Percentiles rank a stretch among this genome's conserved stretches.
phyloP scores from a whole-genome alignment of 2,797 vertebrate species.

The Crenuchus spilurus region DNA sequence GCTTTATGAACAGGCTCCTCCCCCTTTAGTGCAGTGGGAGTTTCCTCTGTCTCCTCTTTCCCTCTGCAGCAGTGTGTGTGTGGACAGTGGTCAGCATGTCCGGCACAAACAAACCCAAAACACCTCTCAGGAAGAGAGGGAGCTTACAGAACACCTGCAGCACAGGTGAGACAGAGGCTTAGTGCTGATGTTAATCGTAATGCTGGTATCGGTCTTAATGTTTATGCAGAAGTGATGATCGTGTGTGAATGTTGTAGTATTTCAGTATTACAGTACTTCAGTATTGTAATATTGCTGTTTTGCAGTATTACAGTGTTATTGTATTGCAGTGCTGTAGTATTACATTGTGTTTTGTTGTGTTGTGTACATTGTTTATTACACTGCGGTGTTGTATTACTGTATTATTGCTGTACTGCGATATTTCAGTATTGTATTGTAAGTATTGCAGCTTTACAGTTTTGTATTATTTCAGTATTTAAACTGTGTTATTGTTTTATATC shows the following conservation, averaged over 20 bases:
- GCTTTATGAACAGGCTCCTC: not conserved
- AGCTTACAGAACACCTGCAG: constrained; percentile 32
- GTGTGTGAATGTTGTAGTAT: not conserved
- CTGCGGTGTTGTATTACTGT: no score
- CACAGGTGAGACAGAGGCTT: constrained; percentile 34
- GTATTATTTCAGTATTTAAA: no score
- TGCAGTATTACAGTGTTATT: no score
- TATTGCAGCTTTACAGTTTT: no score
- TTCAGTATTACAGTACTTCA: not conserved
- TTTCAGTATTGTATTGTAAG: no score
- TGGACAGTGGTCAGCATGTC: constrained; percentile 13
- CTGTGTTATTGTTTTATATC: no score
- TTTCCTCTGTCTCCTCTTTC: not conserved
- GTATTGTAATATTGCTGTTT: not conserved
- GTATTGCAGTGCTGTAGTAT: no score
- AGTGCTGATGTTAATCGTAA: no score
- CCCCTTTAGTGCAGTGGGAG: not conserved
- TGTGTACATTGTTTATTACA: no score
- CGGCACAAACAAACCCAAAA: constrained; percentile 7
- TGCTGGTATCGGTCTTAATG: no score
- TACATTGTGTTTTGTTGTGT: not conserved
- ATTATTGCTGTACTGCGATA: no score
- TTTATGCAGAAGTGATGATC: no score
- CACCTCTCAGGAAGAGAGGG: constrained; percentile 5
- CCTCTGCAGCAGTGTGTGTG: not conserved